Base-by-base conservation (phyloP, 2,797 vertebrate genomes). In the Epinephelus awoara region DNA sequence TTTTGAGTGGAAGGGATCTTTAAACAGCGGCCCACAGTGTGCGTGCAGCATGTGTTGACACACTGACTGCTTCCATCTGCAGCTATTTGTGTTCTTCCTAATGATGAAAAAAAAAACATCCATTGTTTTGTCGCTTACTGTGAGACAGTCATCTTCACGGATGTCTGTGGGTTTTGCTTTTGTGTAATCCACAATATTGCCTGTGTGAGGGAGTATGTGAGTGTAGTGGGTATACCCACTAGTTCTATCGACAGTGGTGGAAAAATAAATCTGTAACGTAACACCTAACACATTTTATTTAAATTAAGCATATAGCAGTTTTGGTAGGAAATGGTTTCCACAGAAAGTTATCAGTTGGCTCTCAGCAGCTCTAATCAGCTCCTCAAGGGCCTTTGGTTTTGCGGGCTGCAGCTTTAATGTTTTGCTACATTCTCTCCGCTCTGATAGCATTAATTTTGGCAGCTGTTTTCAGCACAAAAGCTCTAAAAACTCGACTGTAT, bases 1-100 rank as follows among this genome's bases (percentile, higher is more conserved):
- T 42, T 42, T 42, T 42, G 40, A 42, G 9, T 42, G 40, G 40
- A 42, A 8, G 40, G 40, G 2, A 42, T 12, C 9, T 46, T 42
- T 38, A 52, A 59, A 73, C 19, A 27, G 2, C 3, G 51, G 59
- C 38, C 14, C 18, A 27, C 64, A 65, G 27, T 56, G 62, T 61
- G 58, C 19, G 5, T 75, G 70, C 75, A 47, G 66, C 44, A 14
- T 72, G 44, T 27, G 52, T 50, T 38, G 29, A 83, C 54, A 65
- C 29, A 74, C 17, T 61, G 77, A 85, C 29, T 66, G 29, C 14
- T 67, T 69, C 69, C 80, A 83, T 87, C 72, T 88, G 80, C 66
- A 82, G 66, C 21, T 66, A 55, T 65, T 84, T 82, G 25, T 63
- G 46, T 78, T 80, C 55, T 44, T 73, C 29, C 42, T 82, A 78